These are phyloP conservation scores for Psittacula cyanocephala DNA, from an alignment of 2,113 vertebrate genomes.

Conservation along the genomic window DNA sequence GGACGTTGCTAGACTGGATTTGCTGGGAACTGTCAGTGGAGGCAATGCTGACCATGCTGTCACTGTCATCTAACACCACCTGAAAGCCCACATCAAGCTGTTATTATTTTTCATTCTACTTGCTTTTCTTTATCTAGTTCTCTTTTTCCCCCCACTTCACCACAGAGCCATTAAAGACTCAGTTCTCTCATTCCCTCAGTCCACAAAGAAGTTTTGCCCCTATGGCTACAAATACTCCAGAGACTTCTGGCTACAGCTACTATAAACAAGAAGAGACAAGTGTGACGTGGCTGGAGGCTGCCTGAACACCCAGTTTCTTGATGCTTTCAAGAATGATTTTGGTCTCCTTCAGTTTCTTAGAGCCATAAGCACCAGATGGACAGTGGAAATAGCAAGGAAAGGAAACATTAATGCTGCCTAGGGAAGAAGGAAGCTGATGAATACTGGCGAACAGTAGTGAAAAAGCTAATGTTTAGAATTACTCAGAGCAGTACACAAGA, in stretches of 20 bases:
- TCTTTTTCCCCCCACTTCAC: background rate
- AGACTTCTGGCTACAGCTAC: background rate
- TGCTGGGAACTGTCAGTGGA: background rate
- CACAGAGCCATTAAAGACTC: background rate
- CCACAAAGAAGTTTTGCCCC: background rate
- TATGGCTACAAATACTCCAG: background rate
- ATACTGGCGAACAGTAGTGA: background rate
- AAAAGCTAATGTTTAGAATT: background rate
- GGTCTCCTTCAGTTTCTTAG: background rate
- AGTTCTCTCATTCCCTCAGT: background rate
- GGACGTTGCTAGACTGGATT: background rate
- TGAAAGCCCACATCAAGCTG: conserved; percentile 55
- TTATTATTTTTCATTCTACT: conserved; percentile 1
- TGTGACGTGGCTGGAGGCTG: background rate
- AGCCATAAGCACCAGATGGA: background rate
- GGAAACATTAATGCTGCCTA: background rate
- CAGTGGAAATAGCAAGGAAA: background rate
- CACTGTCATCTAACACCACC: conserved; percentile 62
- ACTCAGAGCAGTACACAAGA: background rate
- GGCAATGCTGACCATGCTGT: background rate
- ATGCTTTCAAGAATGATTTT: background rate
- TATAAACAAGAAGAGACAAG: background rate
- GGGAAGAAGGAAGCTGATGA: background rate
- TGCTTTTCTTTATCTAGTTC: background rate
- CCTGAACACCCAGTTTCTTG: background rate